Percentiles rank a stretch among this genome's conserved stretches.
Evolutionary conservation across 2,797 vertebrate genomes (phyloP).

Genomic region (Spondyliosoma cantharus): DNA sequence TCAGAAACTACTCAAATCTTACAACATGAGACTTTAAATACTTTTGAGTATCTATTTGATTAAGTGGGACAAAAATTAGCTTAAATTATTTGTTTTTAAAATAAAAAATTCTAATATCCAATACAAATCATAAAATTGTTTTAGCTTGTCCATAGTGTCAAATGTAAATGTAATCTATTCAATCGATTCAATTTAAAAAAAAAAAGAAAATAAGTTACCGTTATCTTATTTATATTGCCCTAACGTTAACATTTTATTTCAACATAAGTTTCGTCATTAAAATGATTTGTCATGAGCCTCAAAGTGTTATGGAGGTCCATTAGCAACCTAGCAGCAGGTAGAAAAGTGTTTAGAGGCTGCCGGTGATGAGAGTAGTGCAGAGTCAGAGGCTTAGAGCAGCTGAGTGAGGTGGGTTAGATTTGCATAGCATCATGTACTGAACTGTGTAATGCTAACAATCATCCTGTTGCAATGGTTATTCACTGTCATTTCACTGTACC

Average conservation of each 20-base stretch:
- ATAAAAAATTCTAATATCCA: background rate
- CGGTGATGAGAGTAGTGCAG: slow-evolving; percentile 61
- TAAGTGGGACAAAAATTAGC: background rate
- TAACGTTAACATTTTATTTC: background rate
- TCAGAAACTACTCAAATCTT: background rate
- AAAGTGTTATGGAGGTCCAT: slow-evolving; percentile 53
- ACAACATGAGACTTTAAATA: background rate
- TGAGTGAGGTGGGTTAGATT: slow-evolving; percentile 68
- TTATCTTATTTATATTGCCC: background rate
- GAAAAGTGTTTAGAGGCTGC: slow-evolving; percentile 62
- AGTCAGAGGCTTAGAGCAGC: slow-evolving; percentile 63
- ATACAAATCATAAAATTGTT: background rate
- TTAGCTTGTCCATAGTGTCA: background rate
- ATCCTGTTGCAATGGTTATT: slow-evolving; percentile 84
- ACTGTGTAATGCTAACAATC: slow-evolving; percentile 83
- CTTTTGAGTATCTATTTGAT: background rate
- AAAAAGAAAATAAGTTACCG: background rate
- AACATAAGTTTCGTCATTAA: background rate
- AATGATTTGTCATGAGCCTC: slow-evolving; percentile 82
- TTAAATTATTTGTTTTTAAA: background rate
- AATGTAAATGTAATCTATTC: background rate
- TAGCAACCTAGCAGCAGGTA: slow-evolving; percentile 66
- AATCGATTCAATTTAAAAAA: background rate
- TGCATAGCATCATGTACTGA: slow-evolving; percentile 75
- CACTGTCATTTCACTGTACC: slow-evolving; percentile 84